Evolutionary conservation across 2,797 vertebrate genomes (phyloP).

Genomic region (Macropus fuliginosus): DNA sequence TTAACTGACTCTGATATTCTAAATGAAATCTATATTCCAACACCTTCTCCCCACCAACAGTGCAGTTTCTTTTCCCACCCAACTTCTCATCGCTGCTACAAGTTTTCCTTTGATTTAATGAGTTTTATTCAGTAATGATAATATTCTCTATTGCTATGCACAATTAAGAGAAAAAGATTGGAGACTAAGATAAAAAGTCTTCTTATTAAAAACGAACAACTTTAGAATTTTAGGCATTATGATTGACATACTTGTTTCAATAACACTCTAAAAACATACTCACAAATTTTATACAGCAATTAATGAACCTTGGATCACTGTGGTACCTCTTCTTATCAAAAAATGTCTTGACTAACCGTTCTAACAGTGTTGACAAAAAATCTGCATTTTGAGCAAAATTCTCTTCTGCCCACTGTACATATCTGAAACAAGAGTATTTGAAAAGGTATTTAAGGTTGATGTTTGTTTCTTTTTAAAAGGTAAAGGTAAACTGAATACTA

Average conservation of each 20-base stretch:
- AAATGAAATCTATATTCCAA: slow-evolving; percentile 21
- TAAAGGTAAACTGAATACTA: slow-evolving; percentile 16
- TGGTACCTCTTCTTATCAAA: slow-evolving; percentile 87
- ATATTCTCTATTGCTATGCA: slow-evolving; percentile 14
- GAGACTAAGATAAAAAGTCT: slow-evolving; percentile 36
- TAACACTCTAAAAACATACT: slow-evolving; percentile 71
- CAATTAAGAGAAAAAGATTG: not conserved
- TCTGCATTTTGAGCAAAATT: slow-evolving; percentile 79
- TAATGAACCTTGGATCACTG: slow-evolving; percentile 90
- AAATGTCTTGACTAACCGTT: slow-evolving; percentile 90
- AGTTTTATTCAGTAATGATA: slow-evolving; percentile 13
- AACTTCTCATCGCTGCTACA: not conserved
- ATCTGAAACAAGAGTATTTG: slow-evolving; percentile 84
- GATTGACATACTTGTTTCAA: slow-evolving; percentile 3
- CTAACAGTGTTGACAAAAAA: slow-evolving; percentile 85
- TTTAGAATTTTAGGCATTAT: not conserved
- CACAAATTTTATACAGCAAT: slow-evolving; percentile 92
- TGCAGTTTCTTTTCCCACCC: not conserved
- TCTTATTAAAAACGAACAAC: not conserved
- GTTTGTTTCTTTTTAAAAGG: slow-evolving; percentile 37
- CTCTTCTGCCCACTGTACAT: slow-evolving; percentile 87
- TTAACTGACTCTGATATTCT: slow-evolving; percentile 7
- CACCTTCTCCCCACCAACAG: not conserved
- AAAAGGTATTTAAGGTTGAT: slow-evolving; percentile 17
- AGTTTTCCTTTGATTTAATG: not conserved